phyloP scores from a whole-genome alignment of 1,140 invertebrate species.

The Drosophila tani region DNA sequence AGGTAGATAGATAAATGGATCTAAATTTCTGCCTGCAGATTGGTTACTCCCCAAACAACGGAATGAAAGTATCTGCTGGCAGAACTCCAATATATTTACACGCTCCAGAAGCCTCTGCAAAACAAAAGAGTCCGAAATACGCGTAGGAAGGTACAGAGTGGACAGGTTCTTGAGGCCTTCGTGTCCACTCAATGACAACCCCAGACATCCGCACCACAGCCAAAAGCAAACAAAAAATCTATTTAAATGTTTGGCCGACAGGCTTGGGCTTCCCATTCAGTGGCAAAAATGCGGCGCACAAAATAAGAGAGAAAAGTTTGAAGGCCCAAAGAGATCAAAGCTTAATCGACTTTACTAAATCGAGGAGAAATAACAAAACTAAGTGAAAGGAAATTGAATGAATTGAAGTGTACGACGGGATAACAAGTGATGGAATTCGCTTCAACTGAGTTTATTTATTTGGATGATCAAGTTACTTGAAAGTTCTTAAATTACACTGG shows the following conservation, averaged over 20 bases:
- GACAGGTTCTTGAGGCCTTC: conserved; percentile 23
- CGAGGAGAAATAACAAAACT: conserved; percentile 2
- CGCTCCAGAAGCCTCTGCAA: conserved; percentile 23
- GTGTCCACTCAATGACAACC: conserved; percentile 36
- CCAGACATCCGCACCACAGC: not conserved
- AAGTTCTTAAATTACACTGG: conserved; percentile 7
- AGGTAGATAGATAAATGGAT: conserved; percentile 7
- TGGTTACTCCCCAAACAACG: conserved; percentile 16
- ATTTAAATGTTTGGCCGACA: conserved; percentile 44
- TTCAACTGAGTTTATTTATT: conserved; percentile 24
- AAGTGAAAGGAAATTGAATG: conserved; percentile 34
- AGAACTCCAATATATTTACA: conserved; percentile 36
- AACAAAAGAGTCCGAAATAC: not conserved
- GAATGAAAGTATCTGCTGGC: conserved; percentile 1
- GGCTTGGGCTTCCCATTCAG: conserved; percentile 12
- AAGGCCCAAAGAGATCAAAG: conserved; percentile 46
- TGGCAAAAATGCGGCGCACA: conserved; percentile 2
- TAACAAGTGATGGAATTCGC: conserved; percentile 34
- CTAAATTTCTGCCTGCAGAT: conserved; percentile 2
- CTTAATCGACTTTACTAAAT: conserved; percentile 45
- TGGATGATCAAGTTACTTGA: conserved; percentile 2
- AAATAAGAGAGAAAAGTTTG: conserved; percentile 28
- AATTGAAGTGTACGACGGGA: conserved; percentile 22
- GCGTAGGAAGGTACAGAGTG: not conserved
- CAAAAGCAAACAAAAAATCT: conserved; percentile 22